A percentile compares a stretch with the other conserved stretches of the same genome.
These are phyloP conservation scores for Zosterops lateralis DNA, from an alignment of 2,113 vertebrate species.

Conservation along the genomic window DNA sequence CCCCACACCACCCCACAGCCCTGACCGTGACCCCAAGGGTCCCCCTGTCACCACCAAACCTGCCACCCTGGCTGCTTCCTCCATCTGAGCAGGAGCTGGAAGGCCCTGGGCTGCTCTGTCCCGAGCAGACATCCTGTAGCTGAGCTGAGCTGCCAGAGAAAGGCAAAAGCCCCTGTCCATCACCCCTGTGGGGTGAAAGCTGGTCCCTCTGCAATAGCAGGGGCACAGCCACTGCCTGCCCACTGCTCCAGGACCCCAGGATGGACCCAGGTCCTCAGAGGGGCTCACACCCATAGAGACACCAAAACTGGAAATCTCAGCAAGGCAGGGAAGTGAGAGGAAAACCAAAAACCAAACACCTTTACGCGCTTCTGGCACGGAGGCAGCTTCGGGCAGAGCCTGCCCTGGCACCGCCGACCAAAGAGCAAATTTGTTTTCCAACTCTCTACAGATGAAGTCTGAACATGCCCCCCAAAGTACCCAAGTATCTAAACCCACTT, in stretches of 20 bases:
- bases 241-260: neutral
- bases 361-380: rapidly evolving
- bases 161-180: neutral
- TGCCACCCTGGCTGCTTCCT: no score
- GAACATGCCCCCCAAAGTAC: neutral
- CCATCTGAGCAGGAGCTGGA: neutral
- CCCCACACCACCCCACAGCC: rapidly evolving
- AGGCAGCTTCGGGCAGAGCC: neutral
- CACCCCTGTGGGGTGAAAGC: neutral
- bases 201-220: rapidly evolving
- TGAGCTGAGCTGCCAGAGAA: rapidly evolving
- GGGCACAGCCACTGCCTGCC: rapidly evolving
- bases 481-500: neutral
- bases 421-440: neutral
- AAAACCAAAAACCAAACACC: neutral
- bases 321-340: rapidly evolving
- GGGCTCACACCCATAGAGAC: neutral
- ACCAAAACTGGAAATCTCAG: neutral
- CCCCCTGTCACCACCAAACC: neutral
- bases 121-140: rapidly evolving
- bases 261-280: neutral
- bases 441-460: rapidly evolving
- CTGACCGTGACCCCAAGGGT: rapidly evolving
- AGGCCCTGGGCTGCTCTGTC: neutral
- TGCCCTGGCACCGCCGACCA: neutral